These are phyloP conservation scores for Hofmannophila pseudospretella DNA, from an alignment of 2,888 invertebrate species.

Conservation along the genomic window DNA sequence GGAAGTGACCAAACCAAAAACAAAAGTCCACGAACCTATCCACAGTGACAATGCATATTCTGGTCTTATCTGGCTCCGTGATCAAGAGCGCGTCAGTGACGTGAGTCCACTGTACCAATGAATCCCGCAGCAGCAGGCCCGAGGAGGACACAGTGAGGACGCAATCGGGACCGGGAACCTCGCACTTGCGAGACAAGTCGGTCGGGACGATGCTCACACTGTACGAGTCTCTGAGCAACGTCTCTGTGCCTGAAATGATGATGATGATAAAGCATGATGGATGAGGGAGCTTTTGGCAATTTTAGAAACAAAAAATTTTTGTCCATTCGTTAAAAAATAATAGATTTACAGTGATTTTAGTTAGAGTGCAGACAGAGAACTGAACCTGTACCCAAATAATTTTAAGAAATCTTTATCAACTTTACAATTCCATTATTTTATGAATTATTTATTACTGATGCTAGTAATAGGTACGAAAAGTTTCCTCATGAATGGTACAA, in stretches of 20 bases:
- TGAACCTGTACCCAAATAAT: too few species aligned
- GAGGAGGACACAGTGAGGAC: conserved; percentile 72
- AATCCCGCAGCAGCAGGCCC: conserved; percentile 72
- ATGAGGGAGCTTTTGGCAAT: conserved; percentile 19
- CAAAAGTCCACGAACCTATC: conserved; percentile 68
- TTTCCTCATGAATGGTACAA: neutral
- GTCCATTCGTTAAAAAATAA: too few species aligned
- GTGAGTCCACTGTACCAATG: conserved; percentile 79
- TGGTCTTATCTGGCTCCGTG: conserved; percentile 75
- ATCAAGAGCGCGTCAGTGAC: conserved; percentile 76
- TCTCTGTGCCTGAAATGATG: conserved; percentile 62
- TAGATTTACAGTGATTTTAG: too few species aligned
- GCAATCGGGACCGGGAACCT: conserved; percentile 76
- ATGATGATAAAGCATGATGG: conserved; percentile 29
- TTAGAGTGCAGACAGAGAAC: too few species aligned
- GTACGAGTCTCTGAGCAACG: conserved; percentile 68
- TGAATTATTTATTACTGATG: too few species aligned
- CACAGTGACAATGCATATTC: conserved; percentile 79
- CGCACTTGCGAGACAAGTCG: conserved; percentile 79
- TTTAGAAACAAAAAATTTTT: neutral
- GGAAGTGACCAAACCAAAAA: too few species aligned
- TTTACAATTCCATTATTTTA: too few species aligned
- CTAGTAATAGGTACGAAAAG: too few species aligned
- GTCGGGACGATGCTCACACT: conserved; percentile 81
- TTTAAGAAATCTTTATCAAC: too few species aligned